These are phyloP conservation scores for Pollenia griseotomentosa DNA, from an alignment of 2,888 invertebrate species.

Conservation along the genomic window DNA sequence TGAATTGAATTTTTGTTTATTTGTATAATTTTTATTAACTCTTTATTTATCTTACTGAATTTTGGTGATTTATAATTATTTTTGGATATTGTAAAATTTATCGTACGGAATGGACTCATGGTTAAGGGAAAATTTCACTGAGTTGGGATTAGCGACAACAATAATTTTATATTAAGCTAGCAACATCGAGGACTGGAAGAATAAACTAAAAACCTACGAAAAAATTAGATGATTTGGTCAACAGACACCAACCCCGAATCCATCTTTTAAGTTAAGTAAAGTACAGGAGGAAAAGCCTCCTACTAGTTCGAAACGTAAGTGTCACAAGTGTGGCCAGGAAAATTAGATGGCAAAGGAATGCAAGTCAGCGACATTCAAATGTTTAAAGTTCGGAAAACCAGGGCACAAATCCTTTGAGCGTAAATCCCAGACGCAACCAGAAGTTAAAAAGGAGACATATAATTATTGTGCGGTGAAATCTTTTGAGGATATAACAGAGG, in stretches of 20 bases:
- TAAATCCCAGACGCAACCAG: no score
- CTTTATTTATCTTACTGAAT: not conserved
- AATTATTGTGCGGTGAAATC: no score
- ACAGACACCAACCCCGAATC: not conserved
- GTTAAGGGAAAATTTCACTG: not conserved
- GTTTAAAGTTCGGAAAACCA: no score
- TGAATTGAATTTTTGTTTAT: not conserved
- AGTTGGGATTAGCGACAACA: not conserved
- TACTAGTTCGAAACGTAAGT: no score
- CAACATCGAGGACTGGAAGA: conserved; percentile 29
- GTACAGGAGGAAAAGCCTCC: not conserved
- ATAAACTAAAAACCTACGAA: conserved; percentile 42
- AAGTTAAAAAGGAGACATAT: no score
- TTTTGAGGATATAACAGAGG: no score
- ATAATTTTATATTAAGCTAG: conserved; percentile 47
- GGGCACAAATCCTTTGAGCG: no score
- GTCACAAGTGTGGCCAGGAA: no score
- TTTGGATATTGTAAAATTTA: not conserved
- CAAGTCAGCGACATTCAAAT: no score
- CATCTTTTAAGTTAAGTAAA: not conserved
- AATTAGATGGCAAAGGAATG: no score
- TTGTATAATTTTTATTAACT: not conserved
- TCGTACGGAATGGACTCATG: conserved; percentile 5
- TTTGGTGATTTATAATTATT: not conserved
- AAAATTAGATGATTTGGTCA: conserved; percentile 21